Base-by-base conservation (phyloP, 2,113 vertebrate genomes). In the Centropus bengalensis region DNA sequence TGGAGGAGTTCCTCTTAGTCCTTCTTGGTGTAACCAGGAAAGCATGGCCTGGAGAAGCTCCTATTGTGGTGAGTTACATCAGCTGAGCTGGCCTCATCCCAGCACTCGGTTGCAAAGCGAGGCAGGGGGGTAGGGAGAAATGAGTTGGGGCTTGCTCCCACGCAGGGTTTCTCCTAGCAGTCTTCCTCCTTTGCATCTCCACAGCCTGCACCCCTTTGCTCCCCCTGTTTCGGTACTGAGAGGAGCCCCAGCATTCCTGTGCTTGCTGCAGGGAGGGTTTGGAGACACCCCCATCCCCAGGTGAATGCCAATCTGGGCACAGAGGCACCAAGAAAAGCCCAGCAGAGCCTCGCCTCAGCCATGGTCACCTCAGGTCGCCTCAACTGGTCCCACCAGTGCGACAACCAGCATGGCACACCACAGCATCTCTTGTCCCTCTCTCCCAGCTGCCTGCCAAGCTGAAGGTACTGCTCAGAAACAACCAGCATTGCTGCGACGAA, bases 171-270 rank as follows among this genome's bases (percentile, higher is more conserved):
- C 54, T 68, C 22, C 8, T 10, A 44, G 47, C 11, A 73, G 1
- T 21, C 24, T 82, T 84, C 22, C 32, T 49, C 28, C 58, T 55
- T 2, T 1, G n/a, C 52, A 58, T 19, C 36, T 12, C 13, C 7
- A 1, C 7, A 90, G 15, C 56, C 68, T 27, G 16, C 68, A 51
- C 56, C 44, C 32, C 49, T 79, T 75, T 4, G 9, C 12, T 38
- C 26, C 23, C 38, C 18, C 21, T 38, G 22, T n/a, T 32, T 52
- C 54, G 26, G 19, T 56, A 23, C 62, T 36, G 12, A 16, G 11
- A 59, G 47, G 14, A 54, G 7, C 20, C 14, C 54, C 1, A 0
- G 10, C 1, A 3, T 33, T 44, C 7, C 0, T 1, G 2, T 70
- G 4, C 64, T 94, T 1, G 0, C 8, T 12, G 49, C 33, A 64